Evolutionary conservation across 64 coral and sea anemone species (phyloP).

Genomic region (Exaiptasia diaphana): DNA sequence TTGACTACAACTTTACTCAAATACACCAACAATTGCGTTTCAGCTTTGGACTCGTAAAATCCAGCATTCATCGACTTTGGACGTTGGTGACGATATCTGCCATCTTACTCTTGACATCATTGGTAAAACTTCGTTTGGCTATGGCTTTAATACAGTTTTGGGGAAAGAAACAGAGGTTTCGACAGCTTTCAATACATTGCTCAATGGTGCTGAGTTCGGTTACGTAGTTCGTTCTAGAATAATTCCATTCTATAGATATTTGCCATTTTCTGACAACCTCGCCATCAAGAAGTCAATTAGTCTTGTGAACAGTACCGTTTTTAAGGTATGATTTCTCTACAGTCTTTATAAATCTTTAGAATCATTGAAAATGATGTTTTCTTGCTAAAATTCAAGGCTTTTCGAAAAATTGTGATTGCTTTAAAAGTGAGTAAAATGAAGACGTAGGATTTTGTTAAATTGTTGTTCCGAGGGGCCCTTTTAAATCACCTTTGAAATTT

Average conservation of each 20-base stretch:
- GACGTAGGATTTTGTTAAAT: too few species aligned
- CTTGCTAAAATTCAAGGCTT: too few species aligned
- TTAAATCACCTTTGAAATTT: too few species aligned
- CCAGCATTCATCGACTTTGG: neutral
- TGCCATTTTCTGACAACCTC: slow-evolving; percentile 19
- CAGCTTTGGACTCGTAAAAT: slow-evolving; percentile 10
- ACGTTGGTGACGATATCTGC: neutral
- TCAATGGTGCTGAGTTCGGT: neutral
- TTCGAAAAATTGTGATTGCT: too few species aligned
- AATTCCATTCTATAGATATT: slow-evolving; percentile 43
- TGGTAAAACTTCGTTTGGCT: slow-evolving; percentile 24
- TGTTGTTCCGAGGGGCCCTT: too few species aligned
- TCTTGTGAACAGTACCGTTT: neutral
- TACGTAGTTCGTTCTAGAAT: neutral
- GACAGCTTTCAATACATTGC: neutral
- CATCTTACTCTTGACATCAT: slow-evolving; percentile 35
- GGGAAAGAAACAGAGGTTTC: slow-evolving; percentile 1
- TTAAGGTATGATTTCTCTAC: neutral
- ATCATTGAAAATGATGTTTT: too few species aligned
- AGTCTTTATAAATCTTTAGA: too few species aligned
- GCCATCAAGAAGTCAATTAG: neutral
- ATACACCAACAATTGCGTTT: too few species aligned
- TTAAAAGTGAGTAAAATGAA: too few species aligned
- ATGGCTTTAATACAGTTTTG: slow-evolving; percentile 9
- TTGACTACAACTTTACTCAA: slow-evolving; percentile 55